Base-by-base conservation (phyloP, 2,113 vertebrate species). In the Camelus dromedarius region DNA sequence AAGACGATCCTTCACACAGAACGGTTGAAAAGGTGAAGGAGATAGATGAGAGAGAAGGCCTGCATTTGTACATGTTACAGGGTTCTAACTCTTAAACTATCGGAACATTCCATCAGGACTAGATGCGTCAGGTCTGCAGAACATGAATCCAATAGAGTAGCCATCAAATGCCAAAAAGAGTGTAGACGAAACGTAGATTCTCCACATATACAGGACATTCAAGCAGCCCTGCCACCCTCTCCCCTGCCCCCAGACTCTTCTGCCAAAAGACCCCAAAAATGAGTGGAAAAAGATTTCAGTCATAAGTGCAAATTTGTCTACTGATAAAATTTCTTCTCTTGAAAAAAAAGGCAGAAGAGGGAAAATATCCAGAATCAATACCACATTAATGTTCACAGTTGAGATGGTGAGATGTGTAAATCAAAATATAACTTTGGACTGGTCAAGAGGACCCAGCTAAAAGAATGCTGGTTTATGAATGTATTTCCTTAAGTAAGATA, bases 271-370 rank as follows among this genome's bases (percentile, higher is more conserved):
- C 15, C 4, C 30, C 8, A 5, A 50, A 79, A 62, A 60, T 54
- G 24, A 76, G 38, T 75, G 67, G 66, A 24, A 82, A 94, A 94
- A 14, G 75, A 60, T 60, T 81, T 62, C 35, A 87, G 88, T 38
- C 52, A 69, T 32, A 72, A 56, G 48, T 84, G 24, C 32, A 84
- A 83, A 75, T 86, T 22, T 80, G 28, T 50, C n/a, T 32, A 75
- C 16, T 60, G 48, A 62, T 7, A 81, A 14, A 52, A 30, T 81
- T 85, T 90, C 24, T 38, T 93, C 26, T 26, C 56, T 67, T 60
- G 54, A 54, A 62, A 75, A 75, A 92, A 80, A 83, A 64, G 28
- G 50, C 24, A n/a, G 32, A 75, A 32, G 15, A 8, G 30, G 32
- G 19, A 64, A 85, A 81, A 86, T 76, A 70, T 6, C 50, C 24